Base-by-base conservation (phyloP, 1,140 invertebrate genomes). In the Atta texana region DNA sequence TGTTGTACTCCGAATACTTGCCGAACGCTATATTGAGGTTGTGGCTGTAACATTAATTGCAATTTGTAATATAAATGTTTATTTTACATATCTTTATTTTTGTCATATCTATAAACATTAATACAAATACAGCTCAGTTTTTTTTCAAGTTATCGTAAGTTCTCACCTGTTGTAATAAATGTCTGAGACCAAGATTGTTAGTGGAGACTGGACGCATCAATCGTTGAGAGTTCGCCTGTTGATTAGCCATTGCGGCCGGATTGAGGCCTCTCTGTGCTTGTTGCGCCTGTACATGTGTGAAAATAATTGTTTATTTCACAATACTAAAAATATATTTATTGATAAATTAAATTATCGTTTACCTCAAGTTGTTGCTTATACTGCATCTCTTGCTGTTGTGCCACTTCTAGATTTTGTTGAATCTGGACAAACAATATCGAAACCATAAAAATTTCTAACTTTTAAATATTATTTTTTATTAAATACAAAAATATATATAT, bases 301-400 rank as follows among this genome's bases (percentile, higher is more conserved):
- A 49, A 84, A 55, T 59, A 71, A 74, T 84, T 61, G 21, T 55
- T 57, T 34, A 10, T 12, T 3, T 61, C 39, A 53, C 8, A n/a
- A 16, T 55, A 18, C 64, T n/a, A 63, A 34, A 44, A 69, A 49
- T 44, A n/a, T 74, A 80, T 77, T 28, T 87, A 44, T 63, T 10
- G 18, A 64, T 68, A 55, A 31, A 68, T 39, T n/a, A 59, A 90
- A 69, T 24, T 24, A 87, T 69, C 28, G 0, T 44, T 93, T 91
- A 96, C 97, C 95, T 97, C 97, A 14, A 97, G 92, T 89, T 97
- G 97, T 89, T 97, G 96, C 92, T 97, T 97, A 88, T 97, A 97
- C 87, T 98, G 97, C 94, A 96, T 96, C 92, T 98, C 97, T 92
- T 97, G 97, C 90, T 97, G 97, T 90, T 98, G 97, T 0, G 97